Evolutionary conservation across 2,888 invertebrate genomes (phyloP).

Genomic region (Seira musarum): DNA sequence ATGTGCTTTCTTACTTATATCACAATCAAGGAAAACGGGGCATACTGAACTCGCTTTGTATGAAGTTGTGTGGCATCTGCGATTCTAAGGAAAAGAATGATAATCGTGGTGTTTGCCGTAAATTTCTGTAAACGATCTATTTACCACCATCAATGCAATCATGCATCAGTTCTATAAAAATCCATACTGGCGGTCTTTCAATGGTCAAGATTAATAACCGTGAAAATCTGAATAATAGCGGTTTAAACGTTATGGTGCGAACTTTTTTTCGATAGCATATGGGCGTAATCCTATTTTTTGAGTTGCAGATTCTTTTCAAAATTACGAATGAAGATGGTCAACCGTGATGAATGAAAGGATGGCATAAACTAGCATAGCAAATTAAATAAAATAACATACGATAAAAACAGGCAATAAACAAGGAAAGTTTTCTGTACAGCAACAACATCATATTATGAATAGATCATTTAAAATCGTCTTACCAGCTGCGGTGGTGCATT

Average conservation of each 20-base stretch:
- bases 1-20: background rate
- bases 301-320: no score
- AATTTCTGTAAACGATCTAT: conserved; percentile 6
- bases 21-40: background rate
- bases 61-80: background rate
- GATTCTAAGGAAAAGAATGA: background rate
- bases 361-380: no score
- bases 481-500: conserved; percentile 64
- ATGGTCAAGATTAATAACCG: conserved; percentile 40
- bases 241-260: no score
- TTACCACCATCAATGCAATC: conserved; percentile 10
- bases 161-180: background rate
- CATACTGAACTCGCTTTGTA: background rate
- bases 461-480: conserved; percentile 40
- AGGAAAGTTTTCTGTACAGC: no score
- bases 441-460: background rate
- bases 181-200: conserved; percentile 7
- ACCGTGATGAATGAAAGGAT: no score
- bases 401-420: no score
- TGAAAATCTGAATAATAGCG: conserved; percentile 22
- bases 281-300: background rate
- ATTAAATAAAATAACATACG: no score
- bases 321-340: no score
- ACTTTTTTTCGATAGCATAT: background rate
- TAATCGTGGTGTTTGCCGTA: background rate